These are phyloP conservation scores for Strigamia transsilvanica DNA, from an alignment of 2,888 invertebrate genomes.

Conservation along the genomic window DNA sequence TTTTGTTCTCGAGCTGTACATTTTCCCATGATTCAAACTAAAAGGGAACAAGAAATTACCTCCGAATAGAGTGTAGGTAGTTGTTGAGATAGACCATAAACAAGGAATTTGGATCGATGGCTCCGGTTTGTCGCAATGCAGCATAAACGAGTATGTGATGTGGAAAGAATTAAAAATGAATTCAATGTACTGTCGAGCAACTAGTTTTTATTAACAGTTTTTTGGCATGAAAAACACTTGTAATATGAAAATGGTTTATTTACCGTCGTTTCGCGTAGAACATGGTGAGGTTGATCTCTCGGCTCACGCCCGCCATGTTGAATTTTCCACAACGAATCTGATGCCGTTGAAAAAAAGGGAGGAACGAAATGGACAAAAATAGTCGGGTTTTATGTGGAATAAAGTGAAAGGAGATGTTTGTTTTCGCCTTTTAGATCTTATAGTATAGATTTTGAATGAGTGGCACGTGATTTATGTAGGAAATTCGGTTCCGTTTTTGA, in stretches of 20 bases:
- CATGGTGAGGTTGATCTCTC: not conserved
- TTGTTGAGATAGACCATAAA: slow-evolving; percentile 49
- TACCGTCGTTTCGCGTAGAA: slow-evolving; percentile 37
- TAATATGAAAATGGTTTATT: slow-evolving; percentile 10
- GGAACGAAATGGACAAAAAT: not conserved
- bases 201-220: not conserved
- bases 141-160: not conserved
- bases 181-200: slow-evolving; percentile 10
- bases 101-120: slow-evolving; percentile 44
- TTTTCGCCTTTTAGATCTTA: not conserved
- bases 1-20: slow-evolving; percentile 40
- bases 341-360: not conserved
- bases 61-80: slow-evolving; percentile 49
- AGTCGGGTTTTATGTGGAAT: not conserved
- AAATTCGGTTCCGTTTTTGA: slow-evolving; percentile 14
- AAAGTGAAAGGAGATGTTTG: slow-evolving; percentile 20
- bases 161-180: slow-evolving; percentile 19
- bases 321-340: slow-evolving; percentile 6
- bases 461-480: not conserved
- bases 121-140: slow-evolving; percentile 42
- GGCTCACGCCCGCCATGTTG: slow-evolving; percentile 46
- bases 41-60: slow-evolving; percentile 46
- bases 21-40: slow-evolving; percentile 45
- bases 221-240: not conserved
- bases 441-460: slow-evolving; percentile 37